Conservation (phyloP, 2,888 invertebrate species). For the Hymenopus coronatus region DNA sequence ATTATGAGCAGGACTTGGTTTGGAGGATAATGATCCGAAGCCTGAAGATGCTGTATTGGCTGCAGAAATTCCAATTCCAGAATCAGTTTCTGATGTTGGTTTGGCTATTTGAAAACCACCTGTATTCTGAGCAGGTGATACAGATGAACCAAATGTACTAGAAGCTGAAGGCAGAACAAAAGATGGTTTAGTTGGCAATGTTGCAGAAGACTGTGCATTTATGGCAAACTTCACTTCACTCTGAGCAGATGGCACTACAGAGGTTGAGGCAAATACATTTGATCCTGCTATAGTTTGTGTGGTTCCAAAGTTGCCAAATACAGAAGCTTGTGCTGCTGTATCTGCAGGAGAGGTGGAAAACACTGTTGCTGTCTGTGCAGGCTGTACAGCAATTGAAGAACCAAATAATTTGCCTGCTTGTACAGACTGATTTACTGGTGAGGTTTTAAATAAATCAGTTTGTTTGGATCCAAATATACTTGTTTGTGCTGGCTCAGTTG, state of each 20-base stretch:
- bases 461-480: background rate
- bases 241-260: background rate
- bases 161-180: background rate
- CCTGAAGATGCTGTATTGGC: background rate
- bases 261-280: background rate
- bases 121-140: background rate
- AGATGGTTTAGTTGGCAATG: background rate
- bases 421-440: background rate
- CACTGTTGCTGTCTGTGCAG: background rate
- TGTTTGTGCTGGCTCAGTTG: background rate
- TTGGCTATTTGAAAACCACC: background rate
- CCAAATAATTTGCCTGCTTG: background rate
- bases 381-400: background rate
- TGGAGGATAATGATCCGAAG: background rate
- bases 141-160: background rate
- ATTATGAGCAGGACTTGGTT: background rate
- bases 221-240: background rate
- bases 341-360: background rate
- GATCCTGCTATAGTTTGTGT: background rate
- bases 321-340: background rate
- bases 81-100: background rate
- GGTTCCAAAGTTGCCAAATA: background rate
- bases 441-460: background rate
- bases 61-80: background rate
- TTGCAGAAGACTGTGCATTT: background rate